Evolutionary conservation across 2,888 invertebrate species (phyloP), one percentile per base, ranked within the genome.

Genomic region (Luffia ferchaultella): DNA sequence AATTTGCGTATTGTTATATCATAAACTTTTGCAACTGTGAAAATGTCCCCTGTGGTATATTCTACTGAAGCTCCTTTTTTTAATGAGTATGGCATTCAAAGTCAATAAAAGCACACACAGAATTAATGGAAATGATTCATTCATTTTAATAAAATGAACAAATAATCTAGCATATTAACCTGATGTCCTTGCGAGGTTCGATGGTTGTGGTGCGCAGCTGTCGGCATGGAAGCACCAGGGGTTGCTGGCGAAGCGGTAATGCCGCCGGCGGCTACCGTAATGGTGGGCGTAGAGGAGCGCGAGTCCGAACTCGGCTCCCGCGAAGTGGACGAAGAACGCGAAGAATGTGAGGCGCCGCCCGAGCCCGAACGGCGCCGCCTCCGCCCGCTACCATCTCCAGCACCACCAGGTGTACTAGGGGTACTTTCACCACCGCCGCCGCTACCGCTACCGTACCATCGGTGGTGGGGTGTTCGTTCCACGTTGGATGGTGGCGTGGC

Each of bases 251-350:
- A 30, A 30, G 30, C 30, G 30, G 5, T 30, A 30, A 12, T 12
- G 30, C 30, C 30, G 30, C 3, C 30, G 12, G 30, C 30, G 30
- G 30, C 30, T 12, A 12, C 30, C 30, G 30, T 12, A 12, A 12
- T 60, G 67, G 85, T 67, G 63, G 86, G 68, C 71, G 87, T 87
- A 58, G 88, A 87, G 50, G 88, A 87, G 57, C 88, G 77, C 57
- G 87, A 86, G 49, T 86, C 85, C 62, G 80, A 79, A 62, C 87
- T 86, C 57, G 80, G 80, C 60, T 86, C 88, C 52, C 88, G 85
- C 55, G 89, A 88, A 62, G 83, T 85, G 57, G 86, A 86, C 54
- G 85, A 86, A 52, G 82, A 79, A 56, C 83, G 83, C 50, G 76
- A 86, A 64, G 69, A 82, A 60, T 51, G 67, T 58, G 73, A 87